Base-by-base conservation (phyloP, 2,797 vertebrate species). In the Bovichtus variegatus region DNA sequence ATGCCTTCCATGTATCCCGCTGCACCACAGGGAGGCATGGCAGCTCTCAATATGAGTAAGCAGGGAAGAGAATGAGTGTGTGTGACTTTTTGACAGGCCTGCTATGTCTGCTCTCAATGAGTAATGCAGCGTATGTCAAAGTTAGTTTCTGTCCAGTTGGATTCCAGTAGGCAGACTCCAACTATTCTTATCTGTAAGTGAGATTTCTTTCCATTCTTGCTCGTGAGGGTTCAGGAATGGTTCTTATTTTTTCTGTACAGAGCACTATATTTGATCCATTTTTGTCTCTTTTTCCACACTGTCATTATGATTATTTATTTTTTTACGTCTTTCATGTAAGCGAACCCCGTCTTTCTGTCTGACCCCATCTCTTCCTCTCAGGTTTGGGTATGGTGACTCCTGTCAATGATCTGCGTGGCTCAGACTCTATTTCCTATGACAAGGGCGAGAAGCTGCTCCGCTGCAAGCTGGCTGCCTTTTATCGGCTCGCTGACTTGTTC, bases 301-400 rank as follows among this genome's bases (percentile, higher is more conserved):
- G 1, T 27, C 31, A 5, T 36, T 27, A 16, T 36, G 40, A 25
- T 40, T 29, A 19, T 36, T 36, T n/a, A 2, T 9, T 5, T 58
- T n/a, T n/a, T 11, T 47, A 5, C 15, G 1, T 46, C 15, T 46
- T 44, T 11, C 25, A 21, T 41, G 2, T 53, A 18, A 40, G 9
- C 1, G 0, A 46, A 12, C 21, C 8, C 18, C 49, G 27, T 58
- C 18, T 40, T n/a, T 62, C 31, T 44, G 8, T 27, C 15, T 58
- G 18, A 29, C 9, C 1, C 11, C 2, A 1, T 71, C 21, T 74
- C n/a, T 3, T 50, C 6, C 2, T 23, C 6, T 9, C 86, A 99
- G 98, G 98, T 92, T 95, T 99, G 83, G 98, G 98, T 18, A 99
- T 99, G 98, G 98, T 99, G 82, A 99, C 97, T 16, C 98, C 98